phyloP scores from a whole-genome alignment of 2,113 vertebrate genomes.

The Prunella himalayana region DNA sequence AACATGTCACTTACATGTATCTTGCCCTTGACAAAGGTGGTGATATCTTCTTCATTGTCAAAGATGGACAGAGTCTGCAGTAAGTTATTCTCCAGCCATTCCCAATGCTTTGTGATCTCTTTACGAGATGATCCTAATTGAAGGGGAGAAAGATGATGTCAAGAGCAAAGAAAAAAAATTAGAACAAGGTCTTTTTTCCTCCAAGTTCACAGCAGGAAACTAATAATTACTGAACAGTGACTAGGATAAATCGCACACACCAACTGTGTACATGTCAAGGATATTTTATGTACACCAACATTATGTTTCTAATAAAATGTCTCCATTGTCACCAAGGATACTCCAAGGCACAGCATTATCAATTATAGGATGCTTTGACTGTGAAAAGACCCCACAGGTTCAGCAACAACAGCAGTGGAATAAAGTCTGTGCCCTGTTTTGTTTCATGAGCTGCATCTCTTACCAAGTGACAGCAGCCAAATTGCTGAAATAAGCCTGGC shows the following conservation, averaged over 20 bases:
- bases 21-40: conserved; percentile 97
- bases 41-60: conserved; percentile 93
- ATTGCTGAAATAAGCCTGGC: not conserved
- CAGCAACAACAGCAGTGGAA: not conserved
- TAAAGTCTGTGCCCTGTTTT: not conserved
- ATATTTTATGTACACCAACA: not conserved
- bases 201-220: not conserved
- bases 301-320: not conserved
- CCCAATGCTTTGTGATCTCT: conserved; percentile 97
- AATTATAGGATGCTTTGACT: not conserved
- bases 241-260: not conserved
- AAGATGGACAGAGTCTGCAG: conserved; percentile 96
- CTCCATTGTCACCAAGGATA: not conserved
- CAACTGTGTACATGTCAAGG: not conserved
- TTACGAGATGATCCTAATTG: conserved; percentile 87
- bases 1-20: conserved; percentile 79
- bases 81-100: conserved; percentile 94
- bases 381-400: not conserved
- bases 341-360: not conserved
- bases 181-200: not conserved
- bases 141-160: not conserved
- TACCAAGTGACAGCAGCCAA: not conserved
- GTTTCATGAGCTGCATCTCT: not conserved
- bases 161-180: not conserved
- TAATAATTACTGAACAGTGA: not conserved